These are phyloP conservation scores for Heteronetta atricapilla DNA, from an alignment of 2,113 vertebrate genomes.

Conservation along the genomic window DNA sequence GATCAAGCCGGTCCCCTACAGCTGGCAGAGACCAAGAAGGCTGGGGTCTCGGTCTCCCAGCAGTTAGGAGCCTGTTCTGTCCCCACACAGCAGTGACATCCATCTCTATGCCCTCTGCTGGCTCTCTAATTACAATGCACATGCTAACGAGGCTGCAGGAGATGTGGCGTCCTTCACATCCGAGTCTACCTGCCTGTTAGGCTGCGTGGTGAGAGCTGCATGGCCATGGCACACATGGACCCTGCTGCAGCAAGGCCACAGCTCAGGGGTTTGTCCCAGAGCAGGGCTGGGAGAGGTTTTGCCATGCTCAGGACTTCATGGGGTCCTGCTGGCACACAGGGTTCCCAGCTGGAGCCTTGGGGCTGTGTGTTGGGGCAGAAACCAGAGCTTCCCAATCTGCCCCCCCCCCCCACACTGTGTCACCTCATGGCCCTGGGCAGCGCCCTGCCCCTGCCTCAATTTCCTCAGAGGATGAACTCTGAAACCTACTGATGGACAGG, in stretches of 20 bases:
- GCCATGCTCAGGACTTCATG: neutral
- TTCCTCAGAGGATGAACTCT: neutral
- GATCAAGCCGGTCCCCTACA: neutral
- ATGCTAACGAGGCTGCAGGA: neutral
- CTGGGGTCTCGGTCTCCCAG: neutral
- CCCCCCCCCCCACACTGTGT: fast-evolving
- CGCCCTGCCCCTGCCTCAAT: neutral
- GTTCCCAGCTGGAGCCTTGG: neutral
- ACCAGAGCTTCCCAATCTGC: neutral
- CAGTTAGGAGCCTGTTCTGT: neutral
- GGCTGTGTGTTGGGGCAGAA: neutral
- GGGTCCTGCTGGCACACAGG: fast-evolving
- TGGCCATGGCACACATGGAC: neutral
- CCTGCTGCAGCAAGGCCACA: fast-evolving
- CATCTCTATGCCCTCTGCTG: neutral
- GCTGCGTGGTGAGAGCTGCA: fast-evolving
- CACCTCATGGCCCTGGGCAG: neutral
- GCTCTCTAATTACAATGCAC: neutral
- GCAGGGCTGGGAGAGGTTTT: neutral
- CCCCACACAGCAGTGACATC: neutral
- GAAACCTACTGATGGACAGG: neutral
- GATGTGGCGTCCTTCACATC: neutral
- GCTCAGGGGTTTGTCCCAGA: neutral
- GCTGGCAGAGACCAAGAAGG: neutral
- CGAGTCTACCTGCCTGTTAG: neutral